Percentiles rank a stretch among this genome's conserved stretches.
Evolutionary conservation across 92 coral and sea anemone species (phyloP).

Genomic region (Paragorgia papillata): DNA sequence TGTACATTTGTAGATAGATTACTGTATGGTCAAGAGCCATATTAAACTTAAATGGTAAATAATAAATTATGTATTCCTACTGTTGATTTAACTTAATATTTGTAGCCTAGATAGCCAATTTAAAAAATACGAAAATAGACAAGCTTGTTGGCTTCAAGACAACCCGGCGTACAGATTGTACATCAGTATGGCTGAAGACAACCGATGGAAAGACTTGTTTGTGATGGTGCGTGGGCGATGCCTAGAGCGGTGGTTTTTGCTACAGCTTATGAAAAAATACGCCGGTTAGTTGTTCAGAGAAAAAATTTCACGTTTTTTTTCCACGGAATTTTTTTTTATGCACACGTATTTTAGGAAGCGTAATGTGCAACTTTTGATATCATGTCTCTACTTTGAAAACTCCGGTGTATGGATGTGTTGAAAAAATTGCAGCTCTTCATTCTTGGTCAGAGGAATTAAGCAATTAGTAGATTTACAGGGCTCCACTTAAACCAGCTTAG

Average conservation of each 20-base stretch:
- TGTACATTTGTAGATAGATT: background rate
- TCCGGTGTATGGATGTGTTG: too few relatives aligned
- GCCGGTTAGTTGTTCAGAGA: constrained; percentile 16
- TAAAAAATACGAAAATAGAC: constrained; percentile 48
- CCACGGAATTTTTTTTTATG: too few relatives aligned
- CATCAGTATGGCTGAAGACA: constrained; percentile 47
- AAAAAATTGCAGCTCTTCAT: too few relatives aligned
- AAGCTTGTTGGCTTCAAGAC: constrained; percentile 56
- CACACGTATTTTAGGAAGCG: too few relatives aligned
- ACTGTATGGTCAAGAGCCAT: background rate
- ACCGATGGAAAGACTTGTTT: constrained; percentile 42
- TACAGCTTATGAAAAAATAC: constrained; percentile 64
- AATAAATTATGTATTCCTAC: too few relatives aligned
- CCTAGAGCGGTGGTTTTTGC: constrained; percentile 59
- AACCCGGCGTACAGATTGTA: constrained; percentile 40
- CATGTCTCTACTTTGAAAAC: too few relatives aligned
- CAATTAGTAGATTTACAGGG: too few relatives aligned
- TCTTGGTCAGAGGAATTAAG: too few relatives aligned
- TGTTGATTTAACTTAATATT: background rate
- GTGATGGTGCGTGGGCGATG: constrained; percentile 53
- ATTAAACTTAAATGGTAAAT: background rate
- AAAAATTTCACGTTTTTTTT: too few relatives aligned
- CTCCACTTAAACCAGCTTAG: too few relatives aligned
- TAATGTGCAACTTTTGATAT: too few relatives aligned
- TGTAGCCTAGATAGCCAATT: constrained; percentile 50